Percentiles rank a stretch among this genome's conserved stretches.
Conservation (phyloP, 92 coral and sea anemone genomes). For the Parazoanthus darwini region DNA sequence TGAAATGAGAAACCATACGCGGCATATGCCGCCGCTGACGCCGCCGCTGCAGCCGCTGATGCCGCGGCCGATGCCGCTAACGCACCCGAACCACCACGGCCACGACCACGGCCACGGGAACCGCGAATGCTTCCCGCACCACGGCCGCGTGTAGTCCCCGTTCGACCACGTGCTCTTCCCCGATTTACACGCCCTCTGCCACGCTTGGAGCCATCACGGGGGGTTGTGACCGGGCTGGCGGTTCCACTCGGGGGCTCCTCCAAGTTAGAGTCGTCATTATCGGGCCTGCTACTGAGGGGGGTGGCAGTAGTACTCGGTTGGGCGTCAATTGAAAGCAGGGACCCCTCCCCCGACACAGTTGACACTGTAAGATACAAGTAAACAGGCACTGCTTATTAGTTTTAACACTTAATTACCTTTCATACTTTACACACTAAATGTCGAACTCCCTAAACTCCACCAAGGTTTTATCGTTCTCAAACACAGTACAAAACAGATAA, state of each 20-base stretch:
- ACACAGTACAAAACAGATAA: too few species aligned
- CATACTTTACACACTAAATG: too few species aligned
- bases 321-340: slow-evolving; percentile 59
- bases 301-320: slow-evolving; percentile 65
- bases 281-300: slow-evolving; percentile 72
- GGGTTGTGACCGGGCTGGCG: slow-evolving; percentile 69
- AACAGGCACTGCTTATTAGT: background rate
- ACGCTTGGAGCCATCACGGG: slow-evolving; percentile 54
- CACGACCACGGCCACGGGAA: slow-evolving; percentile 92
- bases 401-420: too few species aligned
- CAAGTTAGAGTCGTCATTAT: slow-evolving; percentile 68
- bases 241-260: slow-evolving; percentile 75
- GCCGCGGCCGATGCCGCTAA: slow-evolving; percentile 99
- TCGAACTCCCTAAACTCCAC: too few species aligned
- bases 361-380: slow-evolving; percentile 59
- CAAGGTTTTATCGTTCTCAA: too few species aligned
- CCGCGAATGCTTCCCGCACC: slow-evolving; percentile 77
- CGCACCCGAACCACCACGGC: slow-evolving; percentile 94
- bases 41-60: slow-evolving; percentile 99
- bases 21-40: slow-evolving; percentile 97
- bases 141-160: slow-evolving; percentile 71
- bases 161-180: slow-evolving; percentile 83
- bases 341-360: slow-evolving; percentile 89
- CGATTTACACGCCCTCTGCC: slow-evolving; percentile 85
- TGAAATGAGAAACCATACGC: slow-evolving; percentile 98